Evolutionary conservation across 1,140 invertebrate genomes (phyloP), one percentile per base, ranked within the genome.

Genomic region (Scylla paramamosain): DNA sequence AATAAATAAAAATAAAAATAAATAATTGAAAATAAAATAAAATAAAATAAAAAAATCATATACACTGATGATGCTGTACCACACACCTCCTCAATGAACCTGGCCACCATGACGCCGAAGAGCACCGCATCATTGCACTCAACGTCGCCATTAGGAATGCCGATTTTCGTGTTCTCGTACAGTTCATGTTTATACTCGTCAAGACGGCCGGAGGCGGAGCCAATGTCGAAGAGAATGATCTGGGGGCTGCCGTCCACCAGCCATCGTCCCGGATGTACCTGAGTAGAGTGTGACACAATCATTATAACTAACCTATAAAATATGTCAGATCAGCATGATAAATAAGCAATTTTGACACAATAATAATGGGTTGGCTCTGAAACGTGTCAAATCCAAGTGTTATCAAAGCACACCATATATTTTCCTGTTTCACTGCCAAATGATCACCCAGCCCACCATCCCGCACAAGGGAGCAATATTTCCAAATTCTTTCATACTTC

Each of bases 161-260:
- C 99, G 96, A 99, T 98, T 96, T 98, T 98, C 95, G 98, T 98
- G 91, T 98, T 98, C 96, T 98, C 98, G 98, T 98, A 99, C 83
- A 99, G 97, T 96, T 99, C 99, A 96, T 98, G 98, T 97, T 99
- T 99, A 97, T 98, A 99, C 96, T 99, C 98, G 97, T 99, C 99
- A 96, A 99, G 97, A 97, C 99, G 99, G 98, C 99, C 99, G 0
- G 99, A 98, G 0, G 98, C 99, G 7, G 99, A 99, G 6, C 99
- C 99, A 97, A 99, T 99, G 97, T 99, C 99, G 97, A 99, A 99
- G 0, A 99, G 97, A 96, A 99, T 98, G 83, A 99, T 98, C 97
- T 99, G 99, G 0, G 99, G 99, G 97, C 99, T 99, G 29, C 99
- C 99, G 97, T 99, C 99, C 10, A 99, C 99, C 31, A 99, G 97